phyloP scores from a whole-genome alignment of 2,888 invertebrate species.

The Andrena dorsata region DNA sequence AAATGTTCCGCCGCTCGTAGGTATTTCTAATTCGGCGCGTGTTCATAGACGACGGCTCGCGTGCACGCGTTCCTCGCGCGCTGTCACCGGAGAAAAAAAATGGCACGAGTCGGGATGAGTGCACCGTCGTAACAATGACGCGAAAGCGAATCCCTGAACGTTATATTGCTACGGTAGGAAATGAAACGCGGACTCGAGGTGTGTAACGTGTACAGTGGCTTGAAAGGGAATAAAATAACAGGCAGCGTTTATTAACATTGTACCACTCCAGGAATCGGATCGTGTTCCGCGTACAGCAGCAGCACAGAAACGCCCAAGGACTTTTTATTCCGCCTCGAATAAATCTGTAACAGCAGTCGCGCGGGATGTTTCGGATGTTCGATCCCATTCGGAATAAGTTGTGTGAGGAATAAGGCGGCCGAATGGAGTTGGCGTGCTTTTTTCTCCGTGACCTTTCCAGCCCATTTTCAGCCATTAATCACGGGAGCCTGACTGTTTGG shows the following conservation, averaged over 20 bases:
- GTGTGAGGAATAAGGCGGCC: constrained; percentile 16
- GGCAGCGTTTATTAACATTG: constrained; percentile 1
- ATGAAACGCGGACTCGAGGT: constrained; percentile 8
- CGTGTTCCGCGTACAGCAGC: no score
- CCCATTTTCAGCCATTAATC: constrained; percentile 50
- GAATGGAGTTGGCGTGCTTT: constrained; percentile 14
- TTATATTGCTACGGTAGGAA: not conserved
- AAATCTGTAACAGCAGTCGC: not conserved
- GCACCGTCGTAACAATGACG: not conserved
- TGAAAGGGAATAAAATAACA: not conserved
- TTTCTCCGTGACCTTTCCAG: constrained; percentile 25
- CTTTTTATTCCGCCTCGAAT: not conserved
- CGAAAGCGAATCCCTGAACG: not conserved
- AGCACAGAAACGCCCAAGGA: not conserved
- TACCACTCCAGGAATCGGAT: not conserved
- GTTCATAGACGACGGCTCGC: not conserved
- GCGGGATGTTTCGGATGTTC: constrained; percentile 6
- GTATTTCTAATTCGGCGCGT: constrained; percentile 6
- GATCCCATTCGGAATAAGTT: constrained; percentile 8
- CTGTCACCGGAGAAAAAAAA: not conserved
- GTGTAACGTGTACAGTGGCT: not conserved
- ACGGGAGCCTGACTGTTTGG: constrained; percentile 45
- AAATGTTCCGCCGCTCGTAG: not conserved
- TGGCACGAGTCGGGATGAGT: not conserved
- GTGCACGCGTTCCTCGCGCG: not conserved